Evolutionary conservation across 2,113 vertebrate genomes (phyloP).

Genomic region (Antigone vipio): DNA sequence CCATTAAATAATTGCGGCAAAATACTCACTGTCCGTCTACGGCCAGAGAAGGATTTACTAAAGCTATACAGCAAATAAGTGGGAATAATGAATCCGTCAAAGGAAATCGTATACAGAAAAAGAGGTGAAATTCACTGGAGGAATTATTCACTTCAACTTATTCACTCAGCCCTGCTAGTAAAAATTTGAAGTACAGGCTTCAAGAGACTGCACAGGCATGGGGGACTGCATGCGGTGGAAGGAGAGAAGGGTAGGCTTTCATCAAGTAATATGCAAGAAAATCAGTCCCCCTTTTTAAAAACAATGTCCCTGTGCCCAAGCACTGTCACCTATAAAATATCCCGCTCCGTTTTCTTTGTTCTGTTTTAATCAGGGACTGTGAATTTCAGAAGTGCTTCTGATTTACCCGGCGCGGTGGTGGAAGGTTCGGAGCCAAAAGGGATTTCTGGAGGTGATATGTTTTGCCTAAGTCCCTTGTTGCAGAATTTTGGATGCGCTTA

Average conservation of each 20-base stretch:
- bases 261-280: background rate
- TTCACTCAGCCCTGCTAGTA: background rate
- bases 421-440: background rate
- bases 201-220: background rate
- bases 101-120: background rate
- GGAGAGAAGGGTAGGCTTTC: background rate
- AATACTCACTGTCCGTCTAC: background rate
- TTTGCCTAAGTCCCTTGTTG: background rate
- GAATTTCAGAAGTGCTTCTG: background rate
- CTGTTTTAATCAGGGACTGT: background rate
- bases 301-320: background rate
- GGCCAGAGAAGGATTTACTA: background rate
- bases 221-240: background rate
- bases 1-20: background rate
- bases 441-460: background rate
- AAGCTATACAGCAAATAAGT: background rate
- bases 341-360: background rate
- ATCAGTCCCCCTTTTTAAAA: background rate
- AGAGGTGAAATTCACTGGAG: background rate
- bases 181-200: background rate
- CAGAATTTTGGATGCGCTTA: background rate
- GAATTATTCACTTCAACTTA: background rate
- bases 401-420: background rate
- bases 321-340: background rate
- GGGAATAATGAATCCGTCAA: background rate